These are phyloP conservation scores for Hoplostethus atlanticus DNA, from an alignment of 2,797 vertebrate genomes.

Conservation along the genomic window DNA sequence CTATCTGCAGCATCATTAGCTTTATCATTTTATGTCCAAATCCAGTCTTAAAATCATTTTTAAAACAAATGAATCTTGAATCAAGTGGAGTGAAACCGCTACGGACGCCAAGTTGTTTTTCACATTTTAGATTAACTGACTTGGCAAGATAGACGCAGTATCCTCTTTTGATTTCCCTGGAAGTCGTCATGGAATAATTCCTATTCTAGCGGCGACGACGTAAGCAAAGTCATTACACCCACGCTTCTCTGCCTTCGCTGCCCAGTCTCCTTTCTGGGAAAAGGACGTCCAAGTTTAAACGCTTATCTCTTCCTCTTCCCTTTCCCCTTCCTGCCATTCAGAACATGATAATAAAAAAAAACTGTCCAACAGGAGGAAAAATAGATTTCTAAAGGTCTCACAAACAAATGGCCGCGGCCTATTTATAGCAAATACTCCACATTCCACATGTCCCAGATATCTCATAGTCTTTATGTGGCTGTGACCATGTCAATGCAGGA, in stretches of 20 bases:
- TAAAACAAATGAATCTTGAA: background rate
- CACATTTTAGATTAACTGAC: background rate
- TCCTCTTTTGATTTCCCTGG: constrained; percentile 65
- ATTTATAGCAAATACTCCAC: constrained; percentile 77
- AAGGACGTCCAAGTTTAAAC: constrained; percentile 63
- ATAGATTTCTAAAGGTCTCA: constrained; percentile 59
- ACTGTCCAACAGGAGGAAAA: constrained; percentile 51
- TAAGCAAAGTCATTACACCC: constrained; percentile 75
- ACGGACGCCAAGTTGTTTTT: too few relatives aligned
- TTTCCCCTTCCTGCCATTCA: constrained; percentile 82
- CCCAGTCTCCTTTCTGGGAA: constrained; percentile 71
- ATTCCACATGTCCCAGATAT: constrained; percentile 77
- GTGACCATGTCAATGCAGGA: constrained; percentile 67
- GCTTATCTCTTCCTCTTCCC: constrained; percentile 78
- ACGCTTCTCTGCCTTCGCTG: constrained; percentile 52
- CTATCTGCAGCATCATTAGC: too few relatives aligned
- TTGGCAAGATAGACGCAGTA: constrained; percentile 1
- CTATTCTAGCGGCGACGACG: constrained; percentile 70
- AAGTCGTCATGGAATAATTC: constrained; percentile 74
- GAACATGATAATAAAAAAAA: constrained; percentile 59
- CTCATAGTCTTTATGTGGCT: constrained; percentile 54
- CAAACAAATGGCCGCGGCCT: constrained; percentile 71
- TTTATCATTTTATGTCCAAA: too few relatives aligned
- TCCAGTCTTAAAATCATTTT: background rate
- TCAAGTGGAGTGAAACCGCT: background rate